phyloP scores from a whole-genome alignment of 2,113 vertebrate species.

The Brachypodius melanocephalos region DNA sequence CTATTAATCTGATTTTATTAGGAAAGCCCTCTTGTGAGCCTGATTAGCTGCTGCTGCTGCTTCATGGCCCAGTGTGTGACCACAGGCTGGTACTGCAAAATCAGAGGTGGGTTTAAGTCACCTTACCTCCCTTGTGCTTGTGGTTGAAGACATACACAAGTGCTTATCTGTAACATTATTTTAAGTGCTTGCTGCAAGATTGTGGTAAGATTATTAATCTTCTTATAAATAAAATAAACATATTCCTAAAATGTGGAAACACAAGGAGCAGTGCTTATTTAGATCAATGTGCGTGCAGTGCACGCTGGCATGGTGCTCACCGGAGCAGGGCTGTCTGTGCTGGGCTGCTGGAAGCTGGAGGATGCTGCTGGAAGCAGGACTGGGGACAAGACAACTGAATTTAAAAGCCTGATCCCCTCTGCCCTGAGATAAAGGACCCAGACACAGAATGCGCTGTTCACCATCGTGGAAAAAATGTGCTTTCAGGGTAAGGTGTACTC shows the following conservation, averaged over 20 bases:
- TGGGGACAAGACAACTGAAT: background rate
- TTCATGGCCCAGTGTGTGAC: background rate
- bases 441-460: background rate
- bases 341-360: background rate
- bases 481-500: background rate
- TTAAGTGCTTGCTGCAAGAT: background rate
- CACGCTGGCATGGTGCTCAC: fast-evolving
- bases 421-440: background rate
- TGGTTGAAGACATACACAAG: background rate
- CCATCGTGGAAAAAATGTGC: background rate
- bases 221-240: background rate
- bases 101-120: background rate
- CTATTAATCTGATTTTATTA: slow-evolving; percentile 18
- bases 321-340: background rate
- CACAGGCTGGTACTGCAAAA: background rate
- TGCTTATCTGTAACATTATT: background rate
- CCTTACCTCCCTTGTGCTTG: background rate
- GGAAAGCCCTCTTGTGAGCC: background rate
- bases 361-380: background rate
- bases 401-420: background rate
- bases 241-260: background rate
- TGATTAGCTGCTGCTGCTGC: background rate
- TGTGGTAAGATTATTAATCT: background rate
- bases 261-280: background rate
- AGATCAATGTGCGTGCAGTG: background rate